A percentile compares a stretch with the other conserved stretches of the same genome.
These are phyloP conservation scores for Nilaparvata lugens DNA, from an alignment of 1,140 invertebrate genomes.

Conservation along the genomic window DNA sequence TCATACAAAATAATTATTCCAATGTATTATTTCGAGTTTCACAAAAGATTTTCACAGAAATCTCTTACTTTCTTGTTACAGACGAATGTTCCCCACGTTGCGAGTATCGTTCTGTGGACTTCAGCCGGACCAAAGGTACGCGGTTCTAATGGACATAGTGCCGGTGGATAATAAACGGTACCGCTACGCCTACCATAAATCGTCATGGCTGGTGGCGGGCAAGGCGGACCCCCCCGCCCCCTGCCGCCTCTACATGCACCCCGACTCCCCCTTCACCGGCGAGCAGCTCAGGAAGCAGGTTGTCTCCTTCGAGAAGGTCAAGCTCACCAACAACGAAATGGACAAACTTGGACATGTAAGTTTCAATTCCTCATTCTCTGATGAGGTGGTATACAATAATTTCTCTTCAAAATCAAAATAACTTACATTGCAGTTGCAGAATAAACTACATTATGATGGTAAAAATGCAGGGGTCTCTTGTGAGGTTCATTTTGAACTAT, in stretches of 20 bases:
- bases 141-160: conserved; percentile 93
- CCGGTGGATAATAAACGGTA: conserved; percentile 96
- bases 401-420: background rate
- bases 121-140: conserved; percentile 64
- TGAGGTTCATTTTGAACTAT: too few species aligned
- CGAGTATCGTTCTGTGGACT: conserved; percentile 86
- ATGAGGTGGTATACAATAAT: background rate
- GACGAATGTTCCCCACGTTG: conserved; percentile 97
- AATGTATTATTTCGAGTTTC: too few species aligned
- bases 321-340: conserved; percentile 98
- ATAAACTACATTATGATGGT: too few species aligned
- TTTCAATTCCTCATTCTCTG: background rate
- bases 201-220: conserved; percentile 95
- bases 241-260: conserved; percentile 88
- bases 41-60: too few species aligned
- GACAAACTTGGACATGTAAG: conserved; percentile 56
- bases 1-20: too few species aligned
- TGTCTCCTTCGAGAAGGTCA: conserved; percentile 98
- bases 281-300: conserved; percentile 95
- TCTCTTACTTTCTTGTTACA: conserved; percentile 41
- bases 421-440: background rate
- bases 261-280: conserved; percentile 93
- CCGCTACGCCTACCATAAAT: conserved; percentile 96
- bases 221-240: conserved; percentile 97
- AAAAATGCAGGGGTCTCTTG: too few species aligned